Conservation (phyloP, 2,113 vertebrate species). For the Alexandromys fortis region DNA sequence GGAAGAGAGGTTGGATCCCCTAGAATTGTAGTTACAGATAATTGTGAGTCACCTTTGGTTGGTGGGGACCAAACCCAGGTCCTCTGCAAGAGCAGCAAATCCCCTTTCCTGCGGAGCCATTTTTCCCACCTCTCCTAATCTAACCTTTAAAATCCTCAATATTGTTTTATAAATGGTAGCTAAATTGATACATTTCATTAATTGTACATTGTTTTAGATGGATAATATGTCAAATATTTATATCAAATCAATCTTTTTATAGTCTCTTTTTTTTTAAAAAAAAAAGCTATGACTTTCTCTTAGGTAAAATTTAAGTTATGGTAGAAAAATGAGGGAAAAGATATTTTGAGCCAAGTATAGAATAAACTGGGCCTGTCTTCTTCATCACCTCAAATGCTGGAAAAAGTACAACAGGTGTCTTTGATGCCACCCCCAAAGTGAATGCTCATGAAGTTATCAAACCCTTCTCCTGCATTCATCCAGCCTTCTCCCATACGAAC, state of each 20-base stretch:
- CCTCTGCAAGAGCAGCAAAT: neutral
- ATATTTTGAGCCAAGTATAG: slow-evolving; percentile 30
- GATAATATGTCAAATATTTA: neutral
- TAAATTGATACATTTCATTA: slow-evolving; percentile 36
- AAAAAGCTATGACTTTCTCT: slow-evolving; percentile 6
- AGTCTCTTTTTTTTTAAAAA: neutral
- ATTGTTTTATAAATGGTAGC: slow-evolving; percentile 32
- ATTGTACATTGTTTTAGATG: neutral
- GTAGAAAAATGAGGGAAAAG: neutral
- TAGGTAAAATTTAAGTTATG: neutral
- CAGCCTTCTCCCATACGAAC: neutral
- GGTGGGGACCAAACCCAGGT: neutral
- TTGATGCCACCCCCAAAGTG: neutral
- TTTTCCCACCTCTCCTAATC: neutral
- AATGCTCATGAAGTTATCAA: neutral
- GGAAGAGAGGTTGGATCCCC: neutral
- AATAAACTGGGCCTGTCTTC: neutral
- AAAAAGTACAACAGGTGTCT: neutral
- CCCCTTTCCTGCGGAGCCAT: neutral
- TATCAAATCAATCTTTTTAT: neutral
- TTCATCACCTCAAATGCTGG: neutral
- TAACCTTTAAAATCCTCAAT: neutral
- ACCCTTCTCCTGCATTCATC: neutral
- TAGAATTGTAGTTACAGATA: neutral
- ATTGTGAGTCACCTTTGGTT: neutral